Base-by-base conservation (phyloP, 1,140 invertebrate genomes). In the Brachystomella parvula region DNA sequence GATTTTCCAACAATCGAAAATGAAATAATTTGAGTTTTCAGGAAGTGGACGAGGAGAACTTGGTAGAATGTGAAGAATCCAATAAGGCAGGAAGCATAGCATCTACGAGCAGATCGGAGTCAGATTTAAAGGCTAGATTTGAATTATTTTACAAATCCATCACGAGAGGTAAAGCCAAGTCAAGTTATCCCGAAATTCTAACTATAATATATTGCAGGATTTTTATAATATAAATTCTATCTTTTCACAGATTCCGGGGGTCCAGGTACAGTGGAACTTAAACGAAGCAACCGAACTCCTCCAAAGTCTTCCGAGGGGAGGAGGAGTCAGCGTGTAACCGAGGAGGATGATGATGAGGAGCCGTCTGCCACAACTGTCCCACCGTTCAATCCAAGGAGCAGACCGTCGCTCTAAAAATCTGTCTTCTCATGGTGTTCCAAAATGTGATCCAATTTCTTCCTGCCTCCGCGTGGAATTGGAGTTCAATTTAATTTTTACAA, bases 11-110 rank as follows among this genome's bases (percentile, higher is more conserved):
- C n/a, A n/a, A n/a, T n/a, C n/a, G n/a, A n/a, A 31, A 28, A 30
- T 58, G 19, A n/a, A 56, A 24, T 53, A 26, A 32, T 30, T 61
- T 6, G 33, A 21, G 44, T 73, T 66, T 78, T 0, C 74, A 83
- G 83, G 82, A 83, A 76, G 82, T 83, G n/a, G 83, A 84, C 69
- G 83, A 83, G 71, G 82, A 84, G 30, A 82, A 81, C 60, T 33
- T 72, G 2, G 44, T 32, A 1, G 68, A 70, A 28, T 6, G 32
- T 6, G 67, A 71, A 39, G 49, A 47, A 28, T 28, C 59, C n/a
- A n/a, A n/a, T 1, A 44, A 78, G 79, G 64, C 78, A 78, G 64
- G 63, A 75, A 78, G 65, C 44, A 73, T 71, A 21, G 73, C 74
- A 24, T 63, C 66, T 35, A 63, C 71, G 29, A 71, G 66, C 64